Base-by-base conservation (phyloP, 1,140 invertebrate species). In the Drosophila virilis region DNA sequence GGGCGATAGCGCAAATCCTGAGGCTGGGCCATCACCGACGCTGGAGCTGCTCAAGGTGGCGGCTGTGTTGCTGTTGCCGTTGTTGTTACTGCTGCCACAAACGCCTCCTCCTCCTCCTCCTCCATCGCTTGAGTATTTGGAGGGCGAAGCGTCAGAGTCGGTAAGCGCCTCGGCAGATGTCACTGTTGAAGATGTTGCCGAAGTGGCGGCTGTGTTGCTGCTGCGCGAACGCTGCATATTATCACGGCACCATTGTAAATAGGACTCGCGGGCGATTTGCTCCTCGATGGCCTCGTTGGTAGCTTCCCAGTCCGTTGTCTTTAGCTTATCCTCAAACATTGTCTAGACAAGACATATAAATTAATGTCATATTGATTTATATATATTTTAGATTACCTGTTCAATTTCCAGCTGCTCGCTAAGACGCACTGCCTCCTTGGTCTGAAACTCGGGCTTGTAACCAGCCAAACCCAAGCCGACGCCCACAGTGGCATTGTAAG, bases 281-380 rank as follows among this genome's bases (percentile, higher is more conserved):
- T 98, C 97, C 90, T 97, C 96, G 60, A 98, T 97, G 32, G 96
- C 96, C 92, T 98, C 97, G 92, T 97, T 97, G 1, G 98, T 98
- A 10, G 97, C 96, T 92, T 98, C 97, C 97, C 97, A 98, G 92
- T 98, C 97, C 43, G 97, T 98, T 48, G 97, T 97, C 91, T 96
- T 95, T 32, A 98, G 92, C 92, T 98, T 98, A 91, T 98, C 98
- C 92, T 98, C 96, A 57, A 98, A 93, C 97, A 98, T 98, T 3
- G 97, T 96, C 76, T 92, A 22, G 6, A n/a, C n/a, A 28, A 15
- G 3, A 17, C 15, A 12, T 9, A 38, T 32, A 7, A 12, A 15
- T 32, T 13, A 43, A 10, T 28, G 22, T 28, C 22, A 28, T 28
- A 5, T 28, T 28, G 22, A 28, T 28, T 28, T 28, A 28, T 28